Percentiles rank a stretch among this genome's conserved stretches.
phyloP scores from a whole-genome alignment of 2,888 invertebrate species.

The Autographa pulchrina region DNA sequence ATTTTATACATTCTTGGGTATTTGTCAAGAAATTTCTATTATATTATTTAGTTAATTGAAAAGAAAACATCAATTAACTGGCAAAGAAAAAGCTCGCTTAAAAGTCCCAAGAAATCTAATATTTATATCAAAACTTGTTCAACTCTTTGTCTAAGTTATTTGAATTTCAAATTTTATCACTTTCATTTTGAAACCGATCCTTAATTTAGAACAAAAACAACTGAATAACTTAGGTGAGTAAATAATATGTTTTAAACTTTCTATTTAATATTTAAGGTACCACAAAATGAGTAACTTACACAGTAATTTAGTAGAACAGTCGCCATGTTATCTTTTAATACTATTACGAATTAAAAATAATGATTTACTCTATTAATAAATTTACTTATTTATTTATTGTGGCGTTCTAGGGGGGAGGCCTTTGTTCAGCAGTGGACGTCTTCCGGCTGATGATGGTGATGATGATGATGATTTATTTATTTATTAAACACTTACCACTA shows the following conservation, averaged over 20 bases:
- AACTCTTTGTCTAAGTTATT: not conserved
- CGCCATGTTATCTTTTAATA: not conserved
- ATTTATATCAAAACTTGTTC: not conserved
- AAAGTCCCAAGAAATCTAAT: constrained; percentile 5
- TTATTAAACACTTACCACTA: too few species aligned
- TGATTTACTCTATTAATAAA: too few species aligned
- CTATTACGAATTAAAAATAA: too few species aligned
- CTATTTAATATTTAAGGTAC: too few species aligned
- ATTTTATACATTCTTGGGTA: too few species aligned
- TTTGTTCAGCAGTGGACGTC: too few species aligned
- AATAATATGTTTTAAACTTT: not conserved
- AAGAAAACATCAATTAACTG: not conserved
- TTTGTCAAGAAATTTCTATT: too few species aligned
- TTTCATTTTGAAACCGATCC: constrained; percentile 8
- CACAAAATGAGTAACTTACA: too few species aligned
- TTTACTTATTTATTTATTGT: too few species aligned
- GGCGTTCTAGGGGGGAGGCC: too few species aligned
- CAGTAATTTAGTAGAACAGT: not conserved
- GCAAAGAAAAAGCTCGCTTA: not conserved
- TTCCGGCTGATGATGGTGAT: too few species aligned
- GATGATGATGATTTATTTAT: too few species aligned
- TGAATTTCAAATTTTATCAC: not conserved
- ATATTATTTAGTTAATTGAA: not conserved
- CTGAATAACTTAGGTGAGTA: not conserved
- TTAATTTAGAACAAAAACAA: constrained; percentile 8